phyloP scores from a whole-genome alignment of 2,888 invertebrate genomes.

The Euplagia quadripunctaria region DNA sequence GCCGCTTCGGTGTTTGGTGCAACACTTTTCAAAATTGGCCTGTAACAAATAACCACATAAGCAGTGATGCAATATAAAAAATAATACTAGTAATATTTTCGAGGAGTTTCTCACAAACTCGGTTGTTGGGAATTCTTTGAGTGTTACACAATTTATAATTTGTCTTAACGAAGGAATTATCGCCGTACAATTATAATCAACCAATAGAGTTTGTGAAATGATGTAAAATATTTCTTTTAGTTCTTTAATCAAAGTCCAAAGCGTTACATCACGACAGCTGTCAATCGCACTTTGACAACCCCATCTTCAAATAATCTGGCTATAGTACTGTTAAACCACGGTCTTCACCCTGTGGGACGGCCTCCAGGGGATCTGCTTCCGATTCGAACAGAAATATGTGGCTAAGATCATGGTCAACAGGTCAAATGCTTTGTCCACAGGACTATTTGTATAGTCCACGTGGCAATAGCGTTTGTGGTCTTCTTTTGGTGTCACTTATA shows the following conservation, averaged over 20 bases:
- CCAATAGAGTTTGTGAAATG: background rate
- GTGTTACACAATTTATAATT: slow-evolving; percentile 22
- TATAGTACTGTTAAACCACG: background rate
- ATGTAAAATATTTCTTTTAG: background rate
- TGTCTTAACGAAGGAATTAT: slow-evolving; percentile 9
- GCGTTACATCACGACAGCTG: background rate
- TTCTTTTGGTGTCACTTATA: too few relatives aligned
- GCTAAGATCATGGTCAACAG: too few relatives aligned
- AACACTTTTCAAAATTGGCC: too few relatives aligned
- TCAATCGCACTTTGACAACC: background rate
- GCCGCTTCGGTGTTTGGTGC: too few relatives aligned
- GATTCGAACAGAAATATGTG: too few relatives aligned
- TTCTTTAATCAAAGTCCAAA: background rate
- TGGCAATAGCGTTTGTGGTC: too few relatives aligned
- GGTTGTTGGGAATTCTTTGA: slow-evolving; percentile 21
- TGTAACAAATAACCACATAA: background rate
- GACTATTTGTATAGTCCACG: too few relatives aligned
- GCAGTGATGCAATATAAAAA: background rate
- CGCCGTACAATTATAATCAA: slow-evolving; percentile 1
- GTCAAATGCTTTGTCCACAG: background rate
- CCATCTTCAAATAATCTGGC: background rate
- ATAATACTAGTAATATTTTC: background rate
- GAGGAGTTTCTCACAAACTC: background rate
- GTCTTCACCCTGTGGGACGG: background rate
- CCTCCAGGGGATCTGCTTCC: too few relatives aligned